These are phyloP conservation scores for Thamnophis elegans DNA, from an alignment of 2,797 vertebrate genomes.

Conservation along the genomic window DNA sequence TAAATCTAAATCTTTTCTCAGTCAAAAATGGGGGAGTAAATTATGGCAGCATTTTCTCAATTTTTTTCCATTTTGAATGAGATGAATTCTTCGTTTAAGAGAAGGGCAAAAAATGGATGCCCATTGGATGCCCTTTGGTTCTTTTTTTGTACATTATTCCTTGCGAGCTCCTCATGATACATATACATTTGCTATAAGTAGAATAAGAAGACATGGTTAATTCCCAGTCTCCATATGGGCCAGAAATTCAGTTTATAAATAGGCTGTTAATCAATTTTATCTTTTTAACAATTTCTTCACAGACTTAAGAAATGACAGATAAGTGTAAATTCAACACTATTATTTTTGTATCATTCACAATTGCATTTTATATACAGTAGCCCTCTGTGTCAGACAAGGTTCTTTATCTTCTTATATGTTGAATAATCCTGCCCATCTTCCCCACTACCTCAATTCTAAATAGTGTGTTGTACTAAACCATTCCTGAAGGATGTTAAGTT, in stretches of 20 bases:
- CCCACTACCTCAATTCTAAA: not conserved
- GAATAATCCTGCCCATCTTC: not conserved
- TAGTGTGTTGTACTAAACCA: not conserved
- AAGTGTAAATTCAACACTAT: accelerated
- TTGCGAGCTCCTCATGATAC: not conserved
- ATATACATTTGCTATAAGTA: not conserved
- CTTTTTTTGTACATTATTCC: not conserved
- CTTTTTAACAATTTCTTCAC: not conserved
- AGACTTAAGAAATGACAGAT: not conserved
- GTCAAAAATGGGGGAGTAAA: not conserved
- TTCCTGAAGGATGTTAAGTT: not conserved
- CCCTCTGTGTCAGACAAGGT: not conserved
- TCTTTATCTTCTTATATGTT: not conserved
- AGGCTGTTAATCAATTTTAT: not conserved
- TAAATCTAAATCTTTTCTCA: no score
- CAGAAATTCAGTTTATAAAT: not conserved
- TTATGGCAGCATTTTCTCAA: not conserved
- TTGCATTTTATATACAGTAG: not conserved
- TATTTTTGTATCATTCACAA: not conserved
- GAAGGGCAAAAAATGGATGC: not conserved
- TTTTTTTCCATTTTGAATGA: not conserved
- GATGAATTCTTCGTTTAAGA: not conserved
- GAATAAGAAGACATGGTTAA: not conserved
- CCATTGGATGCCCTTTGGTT: not conserved
- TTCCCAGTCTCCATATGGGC: no score